Evolutionary conservation across 2,113 vertebrate genomes (phyloP).

Genomic region (Psilopsiagon aymara): DNA sequence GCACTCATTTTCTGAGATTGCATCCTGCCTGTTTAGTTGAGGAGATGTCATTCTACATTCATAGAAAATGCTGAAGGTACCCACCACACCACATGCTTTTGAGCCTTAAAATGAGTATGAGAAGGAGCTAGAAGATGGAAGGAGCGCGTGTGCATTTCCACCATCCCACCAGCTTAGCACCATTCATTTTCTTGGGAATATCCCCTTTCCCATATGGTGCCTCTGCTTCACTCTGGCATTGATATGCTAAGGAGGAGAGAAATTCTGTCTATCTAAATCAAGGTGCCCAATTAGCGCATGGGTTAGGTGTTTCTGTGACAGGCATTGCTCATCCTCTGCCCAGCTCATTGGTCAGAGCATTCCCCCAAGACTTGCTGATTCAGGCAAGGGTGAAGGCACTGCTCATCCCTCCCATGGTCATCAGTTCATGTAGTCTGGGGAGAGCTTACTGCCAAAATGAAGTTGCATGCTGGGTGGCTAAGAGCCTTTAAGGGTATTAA

Average conservation of each 20-base stretch:
- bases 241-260: neutral
- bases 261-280: neutral
- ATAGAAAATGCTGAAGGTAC: neutral
- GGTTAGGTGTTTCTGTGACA: neutral
- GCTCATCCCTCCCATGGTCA: neutral
- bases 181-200: neutral
- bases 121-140: neutral
- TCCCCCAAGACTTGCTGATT: neutral
- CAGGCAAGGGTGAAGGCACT: neutral
- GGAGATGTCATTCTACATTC: neutral
- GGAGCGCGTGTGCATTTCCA: neutral
- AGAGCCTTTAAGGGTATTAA: neutral
- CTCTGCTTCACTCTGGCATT: neutral
- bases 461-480: neutral
- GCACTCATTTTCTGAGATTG: neutral
- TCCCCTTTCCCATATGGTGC: neutral
- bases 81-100: neutral
- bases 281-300: neutral
- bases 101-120: neutral
- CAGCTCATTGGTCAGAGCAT: neutral
- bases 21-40: neutral
- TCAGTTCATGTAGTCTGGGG: neutral
- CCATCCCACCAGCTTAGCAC: neutral
- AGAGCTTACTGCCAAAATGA: neutral
- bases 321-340: neutral